phyloP scores from a whole-genome alignment of 1,140 invertebrate species.

The Dreissena polymorpha region DNA sequence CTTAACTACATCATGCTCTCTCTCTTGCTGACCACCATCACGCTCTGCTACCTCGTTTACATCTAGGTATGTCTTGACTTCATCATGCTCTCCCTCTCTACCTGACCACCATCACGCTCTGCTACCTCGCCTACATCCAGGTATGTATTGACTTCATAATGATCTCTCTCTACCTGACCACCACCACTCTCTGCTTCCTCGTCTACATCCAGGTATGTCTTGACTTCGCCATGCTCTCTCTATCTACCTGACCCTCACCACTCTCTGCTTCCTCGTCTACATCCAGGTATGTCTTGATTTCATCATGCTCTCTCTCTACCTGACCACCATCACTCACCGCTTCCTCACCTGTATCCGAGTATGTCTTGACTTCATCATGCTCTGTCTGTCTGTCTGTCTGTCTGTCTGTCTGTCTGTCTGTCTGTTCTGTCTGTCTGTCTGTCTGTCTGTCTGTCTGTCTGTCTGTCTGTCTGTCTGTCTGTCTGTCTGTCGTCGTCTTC shows the following conservation, averaged over 20 bases:
- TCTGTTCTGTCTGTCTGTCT: too few species aligned
- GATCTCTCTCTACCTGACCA: conserved; percentile 81
- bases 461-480: too few species aligned
- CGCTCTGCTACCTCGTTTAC: too few species aligned
- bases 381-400: too few species aligned
- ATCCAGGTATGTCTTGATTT: conserved; percentile 99
- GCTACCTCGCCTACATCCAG: conserved; percentile 76
- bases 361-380: conserved; percentile 96
- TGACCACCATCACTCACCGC: conserved; percentile 80
- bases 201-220: conserved; percentile 76
- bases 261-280: too few species aligned
- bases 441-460: too few species aligned
- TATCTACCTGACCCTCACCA: conserved; percentile 71
- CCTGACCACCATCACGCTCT: conserved; percentile 80
- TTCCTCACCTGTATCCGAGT: conserved; percentile 75
- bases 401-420: too few species aligned
- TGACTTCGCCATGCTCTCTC: conserved; percentile 88
- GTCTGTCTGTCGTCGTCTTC: too few species aligned
- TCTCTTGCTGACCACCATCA: conserved; percentile 81
- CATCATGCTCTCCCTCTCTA: conserved; percentile 86
- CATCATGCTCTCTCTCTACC: conserved; percentile 85
- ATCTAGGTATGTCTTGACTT: conserved; percentile 99
- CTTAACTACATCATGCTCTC: conserved; percentile 93
- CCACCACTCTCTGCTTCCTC: conserved; percentile 78
- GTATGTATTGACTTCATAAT: conserved; percentile 98